Evolutionary conservation across 2,113 vertebrate species (phyloP).

Genomic region (Opisthocomus hoazin): DNA sequence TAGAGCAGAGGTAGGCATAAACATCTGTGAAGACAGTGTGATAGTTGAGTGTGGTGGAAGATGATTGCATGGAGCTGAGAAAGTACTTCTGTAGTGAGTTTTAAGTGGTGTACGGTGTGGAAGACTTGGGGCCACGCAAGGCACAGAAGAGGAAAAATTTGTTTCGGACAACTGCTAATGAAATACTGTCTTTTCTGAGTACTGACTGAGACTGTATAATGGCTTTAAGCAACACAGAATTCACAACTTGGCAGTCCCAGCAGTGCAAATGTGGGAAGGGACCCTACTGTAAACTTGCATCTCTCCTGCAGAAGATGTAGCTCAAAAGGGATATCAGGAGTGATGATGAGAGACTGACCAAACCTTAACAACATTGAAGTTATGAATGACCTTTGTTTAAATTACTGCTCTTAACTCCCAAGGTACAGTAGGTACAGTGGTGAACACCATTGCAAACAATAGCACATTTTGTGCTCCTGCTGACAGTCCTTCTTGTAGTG

Average conservation of each 20-base stretch:
- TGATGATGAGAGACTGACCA: background rate
- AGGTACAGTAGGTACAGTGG: background rate
- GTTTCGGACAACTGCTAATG: background rate
- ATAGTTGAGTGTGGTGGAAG: background rate
- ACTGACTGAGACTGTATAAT: background rate
- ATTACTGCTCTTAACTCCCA: background rate
- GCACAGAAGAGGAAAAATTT: background rate
- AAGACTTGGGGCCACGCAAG: background rate
- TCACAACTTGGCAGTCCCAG: background rate
- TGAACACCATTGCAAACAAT: background rate
- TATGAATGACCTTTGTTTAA: background rate
- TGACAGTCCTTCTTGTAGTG: background rate
- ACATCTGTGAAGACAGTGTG: background rate
- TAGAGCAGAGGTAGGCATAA: background rate
- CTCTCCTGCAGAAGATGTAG: background rate
- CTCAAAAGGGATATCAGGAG: background rate
- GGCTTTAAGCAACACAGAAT: background rate
- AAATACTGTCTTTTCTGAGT: background rate
- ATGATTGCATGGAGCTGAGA: background rate
- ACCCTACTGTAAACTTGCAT: background rate
- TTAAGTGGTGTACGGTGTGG: background rate
- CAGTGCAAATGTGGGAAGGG: background rate
- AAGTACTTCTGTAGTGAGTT: background rate
- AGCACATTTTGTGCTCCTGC: background rate
- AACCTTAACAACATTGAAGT: background rate